Conservation (phyloP, 2,797 vertebrate species). For the Dryobates pubescens region DNA sequence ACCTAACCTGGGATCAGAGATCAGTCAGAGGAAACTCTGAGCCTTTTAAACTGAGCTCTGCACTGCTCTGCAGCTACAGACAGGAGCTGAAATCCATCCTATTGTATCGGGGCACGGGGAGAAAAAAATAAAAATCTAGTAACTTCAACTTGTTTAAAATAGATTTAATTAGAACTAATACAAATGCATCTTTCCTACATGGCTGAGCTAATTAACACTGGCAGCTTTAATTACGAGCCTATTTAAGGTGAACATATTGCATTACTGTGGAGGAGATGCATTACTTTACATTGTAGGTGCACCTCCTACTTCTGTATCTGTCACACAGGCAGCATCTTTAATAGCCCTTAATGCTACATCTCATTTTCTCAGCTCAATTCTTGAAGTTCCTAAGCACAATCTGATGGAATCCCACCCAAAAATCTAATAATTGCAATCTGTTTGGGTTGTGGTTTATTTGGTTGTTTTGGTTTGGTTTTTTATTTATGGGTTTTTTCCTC, state of each 20-base stretch:
- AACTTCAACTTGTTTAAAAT: constrained; percentile 27
- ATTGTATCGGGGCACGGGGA: background rate
- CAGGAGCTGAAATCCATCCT: background rate
- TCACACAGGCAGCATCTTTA: constrained; percentile 45
- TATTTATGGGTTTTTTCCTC: background rate
- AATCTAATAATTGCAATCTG: constrained; percentile 71
- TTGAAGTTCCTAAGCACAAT: constrained; percentile 25
- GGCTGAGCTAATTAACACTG: constrained; percentile 60
- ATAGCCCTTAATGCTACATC: constrained; percentile 41
- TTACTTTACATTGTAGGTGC: constrained; percentile 62
- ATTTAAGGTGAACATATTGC: constrained; percentile 69
- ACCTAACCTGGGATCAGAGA: background rate
- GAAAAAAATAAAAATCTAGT: background rate
- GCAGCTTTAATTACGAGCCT: constrained; percentile 68
- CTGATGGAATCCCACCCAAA: constrained; percentile 59
- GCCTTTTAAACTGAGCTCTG: background rate
- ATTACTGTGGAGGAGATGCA: constrained; percentile 38
- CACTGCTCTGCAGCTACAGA: background rate
- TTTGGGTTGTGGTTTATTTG: background rate
- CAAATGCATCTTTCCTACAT: constrained; percentile 52
- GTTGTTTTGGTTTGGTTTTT: too few species aligned
- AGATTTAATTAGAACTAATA: constrained; percentile 64
- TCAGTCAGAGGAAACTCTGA: background rate
- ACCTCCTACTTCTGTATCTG: constrained; percentile 52
- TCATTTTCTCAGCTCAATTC: constrained; percentile 6